Percentiles rank a stretch among this genome's conserved stretches.
Evolutionary conservation across 2,113 vertebrate genomes (phyloP).

Genomic region (Oryzias curvinotus): DNA sequence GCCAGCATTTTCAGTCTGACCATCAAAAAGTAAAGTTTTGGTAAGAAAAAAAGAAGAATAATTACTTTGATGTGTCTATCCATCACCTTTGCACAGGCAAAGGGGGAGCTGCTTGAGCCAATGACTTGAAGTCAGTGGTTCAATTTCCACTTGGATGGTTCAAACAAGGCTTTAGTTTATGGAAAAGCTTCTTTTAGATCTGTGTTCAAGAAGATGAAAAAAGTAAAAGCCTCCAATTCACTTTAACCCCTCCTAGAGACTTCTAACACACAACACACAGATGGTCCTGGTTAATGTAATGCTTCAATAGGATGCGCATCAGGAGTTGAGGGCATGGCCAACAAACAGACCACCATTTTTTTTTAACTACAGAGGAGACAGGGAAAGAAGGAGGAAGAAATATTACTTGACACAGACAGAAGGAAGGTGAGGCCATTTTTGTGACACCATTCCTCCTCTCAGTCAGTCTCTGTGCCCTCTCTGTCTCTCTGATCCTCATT

Average conservation of each 20-base stretch:
- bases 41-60: slow-evolving; percentile 35
- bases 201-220: slow-evolving; percentile 47
- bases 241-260: slow-evolving; percentile 34
- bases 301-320: slow-evolving; percentile 53
- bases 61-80: slow-evolving; percentile 29
- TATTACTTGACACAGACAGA: slow-evolving; percentile 40
- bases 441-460: slow-evolving; percentile 40
- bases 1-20: slow-evolving; percentile 33
- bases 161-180: slow-evolving; percentile 61
- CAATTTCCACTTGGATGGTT: slow-evolving; percentile 43
- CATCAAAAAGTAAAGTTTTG: slow-evolving; percentile 39
- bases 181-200: slow-evolving; percentile 48
- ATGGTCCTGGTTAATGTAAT: slow-evolving; percentile 57
- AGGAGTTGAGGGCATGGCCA: slow-evolving; percentile 44
- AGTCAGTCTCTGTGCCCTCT: slow-evolving; percentile 33
- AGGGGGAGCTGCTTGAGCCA: slow-evolving; percentile 38
- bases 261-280: slow-evolving; percentile 25
- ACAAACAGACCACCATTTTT: slow-evolving; percentile 50
- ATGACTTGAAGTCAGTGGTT: slow-evolving; percentile 39
- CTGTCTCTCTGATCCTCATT: slow-evolving; percentile 49
- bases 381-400: slow-evolving; percentile 20
- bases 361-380: slow-evolving; percentile 28
- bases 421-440: slow-evolving; percentile 39
- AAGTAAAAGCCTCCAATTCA: slow-evolving; percentile 36
- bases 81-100: slow-evolving; percentile 21